phyloP scores from a whole-genome alignment of 2,888 invertebrate genomes.

The Candidula unifasciata region DNA sequence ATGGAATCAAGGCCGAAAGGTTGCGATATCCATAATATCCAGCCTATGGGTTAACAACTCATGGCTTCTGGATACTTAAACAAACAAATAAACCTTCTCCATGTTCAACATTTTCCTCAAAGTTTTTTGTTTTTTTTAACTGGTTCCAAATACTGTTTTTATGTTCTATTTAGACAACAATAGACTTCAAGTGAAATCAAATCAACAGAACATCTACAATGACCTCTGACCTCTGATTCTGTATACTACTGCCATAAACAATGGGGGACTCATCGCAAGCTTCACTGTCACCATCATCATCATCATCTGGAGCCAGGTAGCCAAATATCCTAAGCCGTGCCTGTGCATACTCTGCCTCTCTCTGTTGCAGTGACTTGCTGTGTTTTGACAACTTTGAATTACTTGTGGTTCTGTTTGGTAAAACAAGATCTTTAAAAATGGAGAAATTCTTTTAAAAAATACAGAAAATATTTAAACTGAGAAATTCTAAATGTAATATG shows the following conservation, averaged over 20 bases:
- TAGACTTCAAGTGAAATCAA: background rate
- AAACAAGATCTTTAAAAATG: background rate
- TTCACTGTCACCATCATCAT: constrained; percentile 29
- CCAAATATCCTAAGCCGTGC: constrained; percentile 93
- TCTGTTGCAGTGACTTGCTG: constrained; percentile 81
- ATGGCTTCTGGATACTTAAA: too few species aligned
- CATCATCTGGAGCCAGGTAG: constrained; percentile 55
- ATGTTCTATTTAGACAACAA: too few species aligned
- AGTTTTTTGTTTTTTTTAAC: too few species aligned
- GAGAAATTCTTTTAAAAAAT: background rate
- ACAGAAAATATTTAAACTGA: too few species aligned
- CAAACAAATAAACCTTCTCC: too few species aligned
- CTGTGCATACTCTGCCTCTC: constrained; percentile 95
- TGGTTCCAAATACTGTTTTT: too few species aligned
- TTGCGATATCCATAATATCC: too few species aligned
- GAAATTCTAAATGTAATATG: too few species aligned
- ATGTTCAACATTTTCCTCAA: too few species aligned
- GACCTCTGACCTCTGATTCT: constrained; percentile 12
- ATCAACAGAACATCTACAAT: background rate
- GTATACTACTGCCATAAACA: constrained; percentile 5
- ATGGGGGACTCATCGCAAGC: background rate
- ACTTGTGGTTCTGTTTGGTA: constrained; percentile 4
- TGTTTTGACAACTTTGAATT: constrained; percentile 59
- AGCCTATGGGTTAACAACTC: too few species aligned
- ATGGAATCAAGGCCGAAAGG: too few species aligned